A percentile compares a stretch with the other conserved stretches of the same genome.
phyloP scores from a whole-genome alignment of 2,113 vertebrate genomes.

The Rhagologus leucostigma region DNA sequence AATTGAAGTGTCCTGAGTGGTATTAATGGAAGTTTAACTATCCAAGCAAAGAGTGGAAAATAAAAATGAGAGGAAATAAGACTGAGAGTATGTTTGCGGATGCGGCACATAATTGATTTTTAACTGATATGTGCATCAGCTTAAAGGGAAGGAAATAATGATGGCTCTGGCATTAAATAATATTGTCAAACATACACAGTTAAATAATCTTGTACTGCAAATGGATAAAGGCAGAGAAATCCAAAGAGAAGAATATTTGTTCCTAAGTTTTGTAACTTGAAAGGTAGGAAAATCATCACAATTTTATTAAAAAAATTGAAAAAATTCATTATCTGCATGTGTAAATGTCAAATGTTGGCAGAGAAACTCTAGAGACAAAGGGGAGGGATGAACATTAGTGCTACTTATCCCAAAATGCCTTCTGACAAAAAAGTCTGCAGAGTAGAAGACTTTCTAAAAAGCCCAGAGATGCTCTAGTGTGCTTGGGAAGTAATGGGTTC shows the following conservation, averaged over 20 bases:
- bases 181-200: not conserved
- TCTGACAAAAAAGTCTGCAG: not conserved
- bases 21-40: conserved; percentile 42
- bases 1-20: not conserved
- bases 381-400: not conserved
- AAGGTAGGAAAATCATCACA: not conserved
- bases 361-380: not conserved
- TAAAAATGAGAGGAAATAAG: conserved; percentile 48
- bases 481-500: not conserved
- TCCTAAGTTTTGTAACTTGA: not conserved
- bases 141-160: conserved; percentile 51
- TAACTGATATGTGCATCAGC: conserved; percentile 12
- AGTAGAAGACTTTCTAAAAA: not conserved
- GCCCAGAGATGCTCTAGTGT: not conserved
- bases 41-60: conserved; percentile 16
- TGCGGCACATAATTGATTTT: conserved; percentile 53
- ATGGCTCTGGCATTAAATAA: not conserved
- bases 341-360: not conserved
- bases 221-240: not conserved
- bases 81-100: conserved; percentile 9
- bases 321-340: not conserved
- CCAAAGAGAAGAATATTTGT: not conserved
- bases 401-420: not conserved
- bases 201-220: not conserved
- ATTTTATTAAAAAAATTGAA: not conserved